A percentile compares a stretch with the other conserved stretches of the same genome.
Evolutionary conservation across 2,888 invertebrate species (phyloP).

Genomic region (Phlogophora meticulosa): DNA sequence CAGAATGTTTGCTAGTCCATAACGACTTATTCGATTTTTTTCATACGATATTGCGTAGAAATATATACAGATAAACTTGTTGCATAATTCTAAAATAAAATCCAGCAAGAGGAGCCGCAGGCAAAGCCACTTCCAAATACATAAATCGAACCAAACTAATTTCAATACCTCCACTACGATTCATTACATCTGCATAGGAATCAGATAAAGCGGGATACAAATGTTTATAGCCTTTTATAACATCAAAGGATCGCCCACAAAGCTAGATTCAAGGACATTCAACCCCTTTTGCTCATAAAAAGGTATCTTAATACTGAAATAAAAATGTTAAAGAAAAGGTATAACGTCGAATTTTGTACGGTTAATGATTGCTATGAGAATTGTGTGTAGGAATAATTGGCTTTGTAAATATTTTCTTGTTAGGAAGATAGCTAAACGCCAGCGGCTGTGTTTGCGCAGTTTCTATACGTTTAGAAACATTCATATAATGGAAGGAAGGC

Average conservation of each 20-base stretch:
- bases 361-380: conserved; percentile 22
- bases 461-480: background rate
- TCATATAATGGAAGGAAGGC: background rate
- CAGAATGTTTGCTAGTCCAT: too few species aligned
- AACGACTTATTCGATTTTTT: too few species aligned
- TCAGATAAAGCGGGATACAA: conserved; percentile 39
- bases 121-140: background rate
- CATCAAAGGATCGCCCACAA: conserved; percentile 25
- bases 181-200: conserved; percentile 46
- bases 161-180: conserved; percentile 10
- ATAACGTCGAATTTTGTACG: conserved; percentile 2
- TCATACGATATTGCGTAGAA: too few species aligned
- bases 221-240: conserved; percentile 36
- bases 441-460: background rate
- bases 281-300: conserved; percentile 31
- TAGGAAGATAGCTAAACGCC: background rate
- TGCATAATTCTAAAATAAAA: too few species aligned
- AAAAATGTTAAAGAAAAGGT: conserved; percentile 17
- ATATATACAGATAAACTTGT: too few species aligned
- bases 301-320: conserved; percentile 27
- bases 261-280: conserved; percentile 34
- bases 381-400: conserved; percentile 36
- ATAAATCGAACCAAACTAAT: conserved; percentile 12
- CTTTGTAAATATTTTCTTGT: conserved; percentile 23
- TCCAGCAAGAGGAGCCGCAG: background rate